Percentiles rank a stretch among this genome's conserved stretches.
Conservation (phyloP, 2,888 invertebrate species). For the Orthonevra nobilis region DNA sequence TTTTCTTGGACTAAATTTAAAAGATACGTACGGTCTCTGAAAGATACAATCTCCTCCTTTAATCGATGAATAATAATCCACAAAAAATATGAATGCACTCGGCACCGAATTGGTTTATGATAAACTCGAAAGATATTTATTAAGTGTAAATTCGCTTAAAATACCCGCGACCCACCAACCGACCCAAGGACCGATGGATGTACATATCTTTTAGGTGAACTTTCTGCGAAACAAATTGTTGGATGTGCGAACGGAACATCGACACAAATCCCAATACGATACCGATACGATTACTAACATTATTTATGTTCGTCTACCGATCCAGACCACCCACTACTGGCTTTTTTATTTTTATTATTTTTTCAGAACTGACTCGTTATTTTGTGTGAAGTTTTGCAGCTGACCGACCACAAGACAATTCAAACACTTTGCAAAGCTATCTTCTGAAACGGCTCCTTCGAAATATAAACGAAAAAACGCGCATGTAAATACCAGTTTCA, state of each 20-base stretch:
- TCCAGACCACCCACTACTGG: conserved; percentile 27
- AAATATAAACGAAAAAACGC: conserved; percentile 37
- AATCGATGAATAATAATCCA: conserved; percentile 52
- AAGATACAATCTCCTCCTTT: conserved; percentile 9
- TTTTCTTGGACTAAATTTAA: conserved; percentile 44
- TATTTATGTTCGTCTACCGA: conserved; percentile 53
- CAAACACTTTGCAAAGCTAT: too few relatives aligned
- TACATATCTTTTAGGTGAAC: conserved; percentile 31
- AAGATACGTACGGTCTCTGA: conserved; percentile 52
- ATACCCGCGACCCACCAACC: conserved; percentile 36
- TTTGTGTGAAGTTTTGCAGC: conserved; percentile 53
- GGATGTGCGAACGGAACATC: conserved; percentile 28
- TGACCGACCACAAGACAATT: conserved; percentile 27
- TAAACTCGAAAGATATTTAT: conserved; percentile 21
- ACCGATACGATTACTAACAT: conserved; percentile 44
- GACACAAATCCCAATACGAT: conserved; percentile 44
- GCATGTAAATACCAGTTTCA: conserved; percentile 52
- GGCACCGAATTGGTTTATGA: conserved; percentile 3
- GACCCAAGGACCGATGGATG: conserved; percentile 19
- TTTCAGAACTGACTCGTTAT: conserved; percentile 19
- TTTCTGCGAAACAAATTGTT: conserved; percentile 40
- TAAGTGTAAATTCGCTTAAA: conserved; percentile 7
- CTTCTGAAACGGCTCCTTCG: conserved; percentile 22
- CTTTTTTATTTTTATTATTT: conserved; percentile 40
- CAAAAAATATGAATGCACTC: conserved; percentile 53